Percentiles rank a stretch among this genome's conserved stretches.
Conservation (phyloP, 2,888 invertebrate genomes). For the Oasisia sp. region DNA sequence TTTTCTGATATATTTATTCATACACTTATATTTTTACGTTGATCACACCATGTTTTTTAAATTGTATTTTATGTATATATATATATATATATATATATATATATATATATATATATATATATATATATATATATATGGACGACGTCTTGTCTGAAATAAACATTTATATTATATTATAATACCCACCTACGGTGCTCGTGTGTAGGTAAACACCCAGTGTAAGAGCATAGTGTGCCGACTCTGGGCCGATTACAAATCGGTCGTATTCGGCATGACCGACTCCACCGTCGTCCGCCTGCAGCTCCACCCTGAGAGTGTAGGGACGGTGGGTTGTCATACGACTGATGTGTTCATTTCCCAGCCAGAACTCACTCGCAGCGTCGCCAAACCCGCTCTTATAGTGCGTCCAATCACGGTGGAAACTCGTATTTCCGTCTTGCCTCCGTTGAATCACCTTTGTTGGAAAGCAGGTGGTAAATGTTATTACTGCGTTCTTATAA, state of each 20-base stretch:
- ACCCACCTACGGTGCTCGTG: neutral
- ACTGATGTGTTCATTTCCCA: neutral
- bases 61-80: too few species aligned
- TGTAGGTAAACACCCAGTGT: neutral
- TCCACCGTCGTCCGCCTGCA: neutral
- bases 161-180: too few species aligned
- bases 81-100: too few species aligned
- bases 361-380: neutral
- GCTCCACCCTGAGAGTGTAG: neutral
- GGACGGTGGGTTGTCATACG: neutral
- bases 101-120: too few species aligned
- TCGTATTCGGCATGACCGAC: neutral
- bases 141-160: too few species aligned
- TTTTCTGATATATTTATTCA: too few species aligned
- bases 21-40: too few species aligned
- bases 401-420: neutral
- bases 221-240: neutral
- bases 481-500: neutral
- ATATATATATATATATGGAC: too few species aligned
- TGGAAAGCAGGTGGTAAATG: neutral
- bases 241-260: neutral
- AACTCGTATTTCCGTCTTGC: neutral
- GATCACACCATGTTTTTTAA: too few species aligned
- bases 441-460: neutral
- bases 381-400: neutral